Percentiles rank a stretch among this genome's conserved stretches.
Evolutionary conservation across 2,113 vertebrate species (phyloP).

Genomic region (Patagioenas fasciata): DNA sequence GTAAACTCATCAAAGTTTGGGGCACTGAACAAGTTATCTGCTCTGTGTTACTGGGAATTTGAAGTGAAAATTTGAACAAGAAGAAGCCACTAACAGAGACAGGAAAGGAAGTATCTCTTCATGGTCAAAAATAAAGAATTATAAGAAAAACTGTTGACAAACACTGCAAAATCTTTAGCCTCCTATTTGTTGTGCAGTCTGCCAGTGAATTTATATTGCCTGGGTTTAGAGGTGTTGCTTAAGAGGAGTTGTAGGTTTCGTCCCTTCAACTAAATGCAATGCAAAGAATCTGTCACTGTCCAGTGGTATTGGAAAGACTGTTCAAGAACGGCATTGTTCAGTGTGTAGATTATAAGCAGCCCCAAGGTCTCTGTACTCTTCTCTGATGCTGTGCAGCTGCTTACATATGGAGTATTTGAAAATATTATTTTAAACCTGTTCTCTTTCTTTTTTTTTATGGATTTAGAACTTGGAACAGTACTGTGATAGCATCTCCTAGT

Average conservation of each 20-base stretch:
- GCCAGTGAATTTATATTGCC: not conserved
- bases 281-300: not conserved
- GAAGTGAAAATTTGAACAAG: not conserved
- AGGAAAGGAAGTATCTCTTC: not conserved
- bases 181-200: not conserved
- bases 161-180: not conserved
- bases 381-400: not conserved
- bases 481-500: not conserved
- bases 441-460: not conserved
- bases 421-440: not conserved
- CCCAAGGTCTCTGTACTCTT: not conserved
- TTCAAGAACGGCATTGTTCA: not conserved
- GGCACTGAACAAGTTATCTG: not conserved
- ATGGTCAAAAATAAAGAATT: not conserved
- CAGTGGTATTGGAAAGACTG: fast-evolving
- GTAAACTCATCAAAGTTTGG: not conserved
- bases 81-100: not conserved
- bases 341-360: not conserved
- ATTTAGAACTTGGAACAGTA: not conserved
- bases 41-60: not conserved
- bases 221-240: not conserved
- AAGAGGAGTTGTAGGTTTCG: not conserved
- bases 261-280: not conserved
- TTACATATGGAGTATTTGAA: not conserved
- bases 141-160: not conserved